Evolutionary conservation across 2,888 invertebrate species (phyloP).

Genomic region (Cephus pulcher): DNA sequence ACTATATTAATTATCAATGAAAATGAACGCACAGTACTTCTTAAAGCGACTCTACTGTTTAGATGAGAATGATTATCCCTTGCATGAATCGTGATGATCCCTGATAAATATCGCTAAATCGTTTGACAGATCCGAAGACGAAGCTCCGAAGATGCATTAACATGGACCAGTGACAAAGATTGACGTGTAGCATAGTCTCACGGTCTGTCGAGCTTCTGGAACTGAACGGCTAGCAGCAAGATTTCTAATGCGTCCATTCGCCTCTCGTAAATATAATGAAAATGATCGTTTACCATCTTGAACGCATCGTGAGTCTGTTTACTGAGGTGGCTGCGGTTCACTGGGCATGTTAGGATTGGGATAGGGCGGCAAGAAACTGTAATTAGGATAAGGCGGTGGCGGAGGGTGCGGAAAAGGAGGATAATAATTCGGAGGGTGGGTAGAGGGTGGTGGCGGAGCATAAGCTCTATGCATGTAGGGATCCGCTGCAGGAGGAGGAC

Average conservation of each 20-base stretch:
- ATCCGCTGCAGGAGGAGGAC: constrained; percentile 60
- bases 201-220: constrained; percentile 52
- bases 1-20: background rate
- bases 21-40: background rate
- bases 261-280: constrained; percentile 28
- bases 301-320: constrained; percentile 31
- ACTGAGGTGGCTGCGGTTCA: constrained; percentile 64
- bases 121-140: background rate
- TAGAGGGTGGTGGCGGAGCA: constrained; percentile 54
- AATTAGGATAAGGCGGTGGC: constrained; percentile 70
- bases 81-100: background rate
- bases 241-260: constrained; percentile 2
- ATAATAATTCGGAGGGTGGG: constrained; percentile 62
- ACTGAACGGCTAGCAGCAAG: constrained; percentile 38
- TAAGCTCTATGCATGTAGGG: constrained; percentile 63
- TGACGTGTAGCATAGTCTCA: constrained; percentile 49
- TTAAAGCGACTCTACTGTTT: background rate
- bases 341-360: constrained; percentile 65
- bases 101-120: background rate
- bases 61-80: background rate
- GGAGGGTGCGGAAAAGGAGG: constrained; percentile 65
- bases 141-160: constrained; percentile 35
- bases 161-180: constrained; percentile 54
- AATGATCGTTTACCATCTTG: constrained; percentile 24
- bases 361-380: constrained; percentile 69